Evolutionary conservation across 1,140 invertebrate species (phyloP).

Genomic region (Lethocerus indicus): DNA sequence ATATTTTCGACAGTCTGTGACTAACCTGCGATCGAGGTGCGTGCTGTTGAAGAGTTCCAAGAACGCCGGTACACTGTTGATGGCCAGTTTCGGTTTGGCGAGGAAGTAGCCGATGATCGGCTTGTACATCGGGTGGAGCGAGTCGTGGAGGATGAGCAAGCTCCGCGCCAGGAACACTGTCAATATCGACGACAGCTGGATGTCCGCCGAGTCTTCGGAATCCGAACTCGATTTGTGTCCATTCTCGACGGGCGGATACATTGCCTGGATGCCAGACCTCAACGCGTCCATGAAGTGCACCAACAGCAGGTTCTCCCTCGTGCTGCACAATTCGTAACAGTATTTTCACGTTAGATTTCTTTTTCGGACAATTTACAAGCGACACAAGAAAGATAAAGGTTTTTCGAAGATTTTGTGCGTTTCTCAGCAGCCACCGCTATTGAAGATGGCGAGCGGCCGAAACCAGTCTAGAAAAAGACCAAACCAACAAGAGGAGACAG

Average conservation of each 20-base stretch:
- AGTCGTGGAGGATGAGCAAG: conserved; percentile 41
- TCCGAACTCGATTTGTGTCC: conserved; percentile 16
- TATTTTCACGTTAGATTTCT: conserved; percentile 15
- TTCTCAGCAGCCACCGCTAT: too few relatives aligned
- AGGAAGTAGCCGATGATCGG: conserved; percentile 49
- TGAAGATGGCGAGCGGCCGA: too few relatives aligned
- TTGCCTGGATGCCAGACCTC: conserved; percentile 27
- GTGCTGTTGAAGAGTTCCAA: conserved; percentile 51
- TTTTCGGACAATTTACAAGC: too few relatives aligned
- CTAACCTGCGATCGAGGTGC: conserved; percentile 29
- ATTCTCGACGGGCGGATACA: conserved; percentile 14
- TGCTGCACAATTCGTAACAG: conserved; percentile 25
- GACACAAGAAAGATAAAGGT: too few relatives aligned
- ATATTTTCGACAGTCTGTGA: too few relatives aligned
- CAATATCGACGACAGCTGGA: conserved; percentile 42
- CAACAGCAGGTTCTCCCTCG: conserved; percentile 32
- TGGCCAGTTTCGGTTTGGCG: conserved; percentile 45
- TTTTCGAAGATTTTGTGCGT: too few relatives aligned
- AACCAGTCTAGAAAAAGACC: too few relatives aligned
- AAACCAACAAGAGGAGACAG: too few relatives aligned
- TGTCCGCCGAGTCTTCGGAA: conserved; percentile 27
- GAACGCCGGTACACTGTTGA: conserved; percentile 58
- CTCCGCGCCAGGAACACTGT: conserved; percentile 50
- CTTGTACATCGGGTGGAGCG: conserved; percentile 45
- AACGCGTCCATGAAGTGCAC: conserved; percentile 29